A percentile compares a stretch with the other conserved stretches of the same genome.
phyloP scores from a whole-genome alignment of 1,140 invertebrate species.

The Battus philenor region DNA sequence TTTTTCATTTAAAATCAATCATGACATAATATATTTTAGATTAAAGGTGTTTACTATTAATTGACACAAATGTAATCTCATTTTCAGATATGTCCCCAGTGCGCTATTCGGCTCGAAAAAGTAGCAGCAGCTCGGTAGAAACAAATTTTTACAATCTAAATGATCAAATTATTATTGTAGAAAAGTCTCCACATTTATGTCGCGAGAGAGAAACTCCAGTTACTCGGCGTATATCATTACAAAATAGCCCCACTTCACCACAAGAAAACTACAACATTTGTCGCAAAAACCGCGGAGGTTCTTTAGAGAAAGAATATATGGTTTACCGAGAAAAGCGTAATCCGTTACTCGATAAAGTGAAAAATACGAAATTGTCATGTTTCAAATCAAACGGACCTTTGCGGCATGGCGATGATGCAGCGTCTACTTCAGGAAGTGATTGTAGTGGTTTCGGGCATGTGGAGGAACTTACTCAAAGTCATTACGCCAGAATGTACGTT shows the following conservation, averaged over 20 bases:
- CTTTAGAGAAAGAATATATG: constrained; percentile 72
- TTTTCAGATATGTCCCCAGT: constrained; percentile 82
- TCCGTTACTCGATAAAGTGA: constrained; percentile 82
- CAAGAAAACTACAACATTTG: constrained; percentile 47
- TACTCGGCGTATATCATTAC: constrained; percentile 62
- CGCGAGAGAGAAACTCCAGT: constrained; percentile 54
- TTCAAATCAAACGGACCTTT: constrained; percentile 76
- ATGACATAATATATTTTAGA: no score
- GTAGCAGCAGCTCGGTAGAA: constrained; percentile 81
- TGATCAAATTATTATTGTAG: constrained; percentile 76
- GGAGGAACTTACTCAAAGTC: constrained; percentile 66
- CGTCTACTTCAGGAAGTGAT: constrained; percentile 71
- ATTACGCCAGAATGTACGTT: constrained; percentile 52
- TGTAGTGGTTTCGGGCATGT: constrained; percentile 75
- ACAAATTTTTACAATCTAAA: constrained; percentile 82
- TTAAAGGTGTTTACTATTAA: no score
- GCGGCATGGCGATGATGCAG: constrained; percentile 66
- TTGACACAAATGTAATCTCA: no score
- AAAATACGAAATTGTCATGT: constrained; percentile 82
- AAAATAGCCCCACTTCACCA: constrained; percentile 60
- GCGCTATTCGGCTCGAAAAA: constrained; percentile 79
- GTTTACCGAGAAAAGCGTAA: constrained; percentile 79
- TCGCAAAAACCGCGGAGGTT: constrained; percentile 71
- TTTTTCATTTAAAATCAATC: no score
- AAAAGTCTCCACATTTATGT: constrained; percentile 71